Base-by-base conservation (phyloP, 2,113 vertebrate genomes). In the Channa maculata region DNA sequence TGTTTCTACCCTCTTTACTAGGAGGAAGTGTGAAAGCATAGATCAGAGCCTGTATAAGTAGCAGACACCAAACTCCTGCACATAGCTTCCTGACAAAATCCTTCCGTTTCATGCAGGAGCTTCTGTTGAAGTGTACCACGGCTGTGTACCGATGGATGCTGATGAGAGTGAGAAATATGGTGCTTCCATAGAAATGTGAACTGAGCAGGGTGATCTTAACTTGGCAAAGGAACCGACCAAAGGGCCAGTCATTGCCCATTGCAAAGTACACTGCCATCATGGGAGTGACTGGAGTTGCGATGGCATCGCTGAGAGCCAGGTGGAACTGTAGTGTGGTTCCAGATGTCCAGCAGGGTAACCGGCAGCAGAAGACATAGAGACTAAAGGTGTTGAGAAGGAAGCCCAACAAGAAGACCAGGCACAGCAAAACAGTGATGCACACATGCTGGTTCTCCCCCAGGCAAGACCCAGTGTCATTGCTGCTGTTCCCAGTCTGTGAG, bases 301-400 rank as follows among this genome's bases (percentile, higher is more conserved):
- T 79, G 44, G 87, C 49, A 3, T 94, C 94, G 1, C 89, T 91
- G 34, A 95, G 51, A 34, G 92, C 94, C 55, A 94, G 81, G 75
- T 93, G 90, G 81, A 95, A 94, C 89, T 94, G 95, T 33, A 95
- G 86, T 5, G 83, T 78, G 8, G 88, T 91, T 2, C 92, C 92
- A 0, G 90, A 57, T 9, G 84, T 90, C 95, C 95, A 95, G n/a
- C 79, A 38, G 64, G 80, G 62, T 45, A 93, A 67, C 33, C 55
- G 77, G 72, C 83, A 92, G 77, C 86, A 93, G 83, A 95, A 95
- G 2, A 93, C 91, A 89, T 93, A 95, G 24, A 89, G 48, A 61
- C 87, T 68, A 11, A 89, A 71, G 45, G 69, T 48, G 8, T 94
- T 94, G 60, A 95, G 79, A 38, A 94, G 15, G 10, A 94, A 67